phyloP scores from a whole-genome alignment of 2,888 invertebrate genomes.

The Ornithoptera priamus region DNA sequence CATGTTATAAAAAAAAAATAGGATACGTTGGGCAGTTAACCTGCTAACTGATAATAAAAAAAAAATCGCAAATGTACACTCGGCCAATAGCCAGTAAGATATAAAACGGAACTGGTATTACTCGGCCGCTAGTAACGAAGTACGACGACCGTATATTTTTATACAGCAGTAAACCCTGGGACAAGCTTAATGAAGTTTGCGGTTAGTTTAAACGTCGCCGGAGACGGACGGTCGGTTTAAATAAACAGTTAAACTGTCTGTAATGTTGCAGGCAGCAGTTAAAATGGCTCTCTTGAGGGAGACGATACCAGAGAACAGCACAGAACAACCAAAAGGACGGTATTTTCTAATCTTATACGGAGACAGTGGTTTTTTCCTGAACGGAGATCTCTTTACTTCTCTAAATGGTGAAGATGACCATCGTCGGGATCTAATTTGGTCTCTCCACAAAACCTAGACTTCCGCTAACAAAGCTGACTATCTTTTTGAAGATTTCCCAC shows the following conservation, averaged over 20 bases:
- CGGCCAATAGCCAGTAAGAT: neutral
- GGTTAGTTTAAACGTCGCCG: slow-evolving; percentile 17
- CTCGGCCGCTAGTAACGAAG: slow-evolving; percentile 14
- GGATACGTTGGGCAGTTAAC: neutral
- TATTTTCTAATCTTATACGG: too few relatives aligned
- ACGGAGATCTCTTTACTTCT: too few relatives aligned
- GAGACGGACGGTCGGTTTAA: slow-evolving; percentile 3
- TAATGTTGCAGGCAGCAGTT: neutral
- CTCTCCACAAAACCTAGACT: too few relatives aligned
- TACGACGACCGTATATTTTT: slow-evolving; percentile 7
- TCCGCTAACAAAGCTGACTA: too few relatives aligned
- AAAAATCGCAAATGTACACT: neutral
- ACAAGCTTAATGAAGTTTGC: slow-evolving; percentile 28
- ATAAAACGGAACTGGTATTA: slow-evolving; percentile 8
- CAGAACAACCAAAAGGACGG: too few relatives aligned
- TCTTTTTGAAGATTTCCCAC: too few relatives aligned
- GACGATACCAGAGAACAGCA: too few relatives aligned
- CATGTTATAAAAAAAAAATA: neutral
- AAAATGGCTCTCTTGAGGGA: too few relatives aligned
- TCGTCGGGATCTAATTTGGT: too few relatives aligned
- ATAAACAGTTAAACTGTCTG: neutral
- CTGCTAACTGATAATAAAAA: neutral
- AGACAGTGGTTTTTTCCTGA: too few relatives aligned
- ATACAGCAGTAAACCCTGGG: slow-evolving; percentile 17
- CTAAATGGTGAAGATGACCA: too few relatives aligned